Evolutionary conservation across 1,140 invertebrate genomes (phyloP), one percentile per base, ranked within the genome.

Genomic region (Colletes latitarsis): DNA sequence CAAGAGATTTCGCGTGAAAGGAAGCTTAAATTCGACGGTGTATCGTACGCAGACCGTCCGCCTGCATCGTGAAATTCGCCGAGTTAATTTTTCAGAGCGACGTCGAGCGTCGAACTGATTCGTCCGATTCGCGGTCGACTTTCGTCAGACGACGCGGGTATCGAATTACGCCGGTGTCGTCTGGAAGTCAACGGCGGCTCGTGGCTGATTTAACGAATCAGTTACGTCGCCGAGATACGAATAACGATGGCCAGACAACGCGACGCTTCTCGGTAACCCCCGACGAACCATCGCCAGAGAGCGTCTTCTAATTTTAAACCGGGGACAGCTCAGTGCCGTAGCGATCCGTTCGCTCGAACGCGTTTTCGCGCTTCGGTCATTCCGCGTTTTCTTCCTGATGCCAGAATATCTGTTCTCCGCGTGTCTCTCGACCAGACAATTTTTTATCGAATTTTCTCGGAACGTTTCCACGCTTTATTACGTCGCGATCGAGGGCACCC

Each of bases 261-360:
- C 72, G 86, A 88, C 86, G 82, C 86, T 83, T 79, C 75, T 83
- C 72, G 81, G 73, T 71, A 78, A 66, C 53, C 83, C 68, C 60
- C 82, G 82, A 62, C 67, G 70, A 41, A 75, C 82, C 77, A 15
- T 17, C 77, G 17, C 74, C 69, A 30, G 57, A 63, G 80, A 49
- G 9, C 67, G 30, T 70, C 63, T 71, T 80, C 87, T 88, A 89
- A 88, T 87, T 88, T 89, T 89, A 88, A 30, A 83, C n/a, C 60
- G 39, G 67, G 43, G 81, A 86, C 82, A 77, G 62, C 80, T 73
- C 88, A 88, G 84, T 86, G 75, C 58, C 82, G 84, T 82, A 74
- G 58, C 68, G 19, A 39, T 77, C 41, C 52, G n/a, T 63, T 77
- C 70, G 21, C 21, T n/a, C 60, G 55, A 76, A 57, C 21, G 73